Conservation (phyloP, 2,888 invertebrate species). For the Meteorus cinctellus region DNA sequence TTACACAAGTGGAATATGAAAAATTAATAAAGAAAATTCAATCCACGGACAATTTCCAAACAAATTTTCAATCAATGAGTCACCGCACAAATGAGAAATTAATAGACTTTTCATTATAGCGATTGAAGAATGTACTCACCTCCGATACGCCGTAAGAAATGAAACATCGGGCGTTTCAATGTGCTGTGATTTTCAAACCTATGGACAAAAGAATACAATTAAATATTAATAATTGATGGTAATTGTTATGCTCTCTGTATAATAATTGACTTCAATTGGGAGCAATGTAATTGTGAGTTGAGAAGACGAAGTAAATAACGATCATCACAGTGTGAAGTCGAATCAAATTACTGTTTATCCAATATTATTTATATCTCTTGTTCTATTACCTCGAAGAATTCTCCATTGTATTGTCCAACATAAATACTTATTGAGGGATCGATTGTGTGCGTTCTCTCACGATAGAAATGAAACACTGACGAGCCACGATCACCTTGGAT, state of each 20-base stretch:
- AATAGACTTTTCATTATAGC: neutral
- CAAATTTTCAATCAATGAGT: neutral
- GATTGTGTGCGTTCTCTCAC: conserved; percentile 46
- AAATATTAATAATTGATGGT: too few species aligned
- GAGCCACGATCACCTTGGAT: conserved; percentile 65
- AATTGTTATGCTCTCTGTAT: neutral
- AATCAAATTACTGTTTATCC: neutral
- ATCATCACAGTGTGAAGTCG: neutral
- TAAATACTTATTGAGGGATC: conserved; percentile 42
- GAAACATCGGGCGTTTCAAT: conserved; percentile 58
- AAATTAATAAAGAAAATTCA: neutral
- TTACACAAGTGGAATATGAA: neutral
- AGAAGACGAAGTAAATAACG: too few species aligned
- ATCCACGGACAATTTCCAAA: neutral
- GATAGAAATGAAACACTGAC: conserved; percentile 49
- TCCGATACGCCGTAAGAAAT: conserved; percentile 50
- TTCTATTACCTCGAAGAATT: conserved; percentile 63
- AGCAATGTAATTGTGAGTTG: too few species aligned
- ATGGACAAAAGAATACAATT: conserved; percentile 38
- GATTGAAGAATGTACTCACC: conserved; percentile 46
- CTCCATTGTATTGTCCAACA: conserved; percentile 60
- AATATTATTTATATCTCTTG: conserved; percentile 13
- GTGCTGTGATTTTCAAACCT: conserved; percentile 63
- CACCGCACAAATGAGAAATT: neutral
- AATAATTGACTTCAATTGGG: neutral